Conservation (phyloP, 2,113 vertebrate genomes). For the Alethe diademata region DNA sequence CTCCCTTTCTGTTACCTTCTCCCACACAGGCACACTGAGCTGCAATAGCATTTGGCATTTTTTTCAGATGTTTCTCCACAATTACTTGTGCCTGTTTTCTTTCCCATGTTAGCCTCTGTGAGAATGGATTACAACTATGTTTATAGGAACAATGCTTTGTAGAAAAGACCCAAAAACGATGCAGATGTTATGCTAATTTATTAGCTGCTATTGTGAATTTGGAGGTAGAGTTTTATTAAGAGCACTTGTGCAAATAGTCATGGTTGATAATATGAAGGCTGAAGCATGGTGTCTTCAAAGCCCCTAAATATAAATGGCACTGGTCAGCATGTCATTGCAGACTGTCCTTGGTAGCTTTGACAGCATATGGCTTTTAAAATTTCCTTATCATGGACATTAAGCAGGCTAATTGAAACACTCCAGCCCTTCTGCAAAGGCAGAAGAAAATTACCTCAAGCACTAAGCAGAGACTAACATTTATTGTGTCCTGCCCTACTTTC, state of each 20-base stretch:
- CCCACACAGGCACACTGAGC: background rate
- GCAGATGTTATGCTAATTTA: slow-evolving; percentile 3
- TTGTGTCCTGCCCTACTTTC: background rate
- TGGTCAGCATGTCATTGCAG: background rate
- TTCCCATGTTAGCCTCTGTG: background rate
- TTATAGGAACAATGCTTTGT: background rate
- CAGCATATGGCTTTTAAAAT: background rate
- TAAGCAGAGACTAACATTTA: background rate
- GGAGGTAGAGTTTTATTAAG: slow-evolving; percentile 3
- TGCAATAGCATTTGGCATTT: background rate
- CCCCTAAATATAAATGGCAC: background rate
- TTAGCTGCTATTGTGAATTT: slow-evolving; percentile 17
- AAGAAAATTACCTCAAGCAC: background rate
- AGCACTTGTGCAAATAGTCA: slow-evolving; percentile 32
- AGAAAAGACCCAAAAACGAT: background rate
- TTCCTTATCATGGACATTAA: background rate
- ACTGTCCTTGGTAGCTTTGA: background rate
- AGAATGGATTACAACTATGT: background rate
- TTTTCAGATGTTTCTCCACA: background rate
- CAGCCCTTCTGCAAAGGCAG: background rate
- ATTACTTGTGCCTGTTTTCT: slow-evolving; percentile 8
- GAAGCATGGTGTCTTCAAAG: background rate
- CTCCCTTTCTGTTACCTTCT: slow-evolving; percentile 2
- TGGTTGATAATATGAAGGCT: background rate
- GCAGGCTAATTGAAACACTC: background rate